These are phyloP conservation scores for Melanotaenia duboulayi DNA, from an alignment of 2,113 vertebrate species.

Conservation along the genomic window DNA sequence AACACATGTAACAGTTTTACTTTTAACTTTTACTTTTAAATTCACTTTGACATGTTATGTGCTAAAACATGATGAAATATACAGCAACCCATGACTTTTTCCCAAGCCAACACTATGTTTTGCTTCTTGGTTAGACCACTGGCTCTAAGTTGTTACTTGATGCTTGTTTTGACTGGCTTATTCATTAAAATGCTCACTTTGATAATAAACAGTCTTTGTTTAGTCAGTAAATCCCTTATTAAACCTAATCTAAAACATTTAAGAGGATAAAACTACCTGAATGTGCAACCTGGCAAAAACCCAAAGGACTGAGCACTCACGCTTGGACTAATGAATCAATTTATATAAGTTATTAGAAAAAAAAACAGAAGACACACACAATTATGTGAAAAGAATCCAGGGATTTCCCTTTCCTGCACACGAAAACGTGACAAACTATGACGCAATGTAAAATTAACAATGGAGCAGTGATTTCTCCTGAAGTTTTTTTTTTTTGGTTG, in stretches of 20 bases:
- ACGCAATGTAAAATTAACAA: slow-evolving; percentile 37
- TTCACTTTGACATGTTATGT: slow-evolving; percentile 12
- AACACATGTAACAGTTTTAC: slow-evolving; percentile 5
- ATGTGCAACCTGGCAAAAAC: slow-evolving; percentile 30
- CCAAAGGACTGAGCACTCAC: slow-evolving; percentile 14
- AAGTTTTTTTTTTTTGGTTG: slow-evolving; percentile 27
- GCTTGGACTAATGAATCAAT: slow-evolving; percentile 38
- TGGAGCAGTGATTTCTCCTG: slow-evolving; percentile 12
- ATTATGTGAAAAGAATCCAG: slow-evolving; percentile 18
- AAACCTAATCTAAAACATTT: slow-evolving; percentile 34
- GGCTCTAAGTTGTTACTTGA: slow-evolving; percentile 31
- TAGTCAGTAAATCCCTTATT: slow-evolving; percentile 22
- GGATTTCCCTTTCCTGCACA: slow-evolving; percentile 17
- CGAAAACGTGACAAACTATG: slow-evolving; percentile 24
- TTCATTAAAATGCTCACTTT: slow-evolving; percentile 22
- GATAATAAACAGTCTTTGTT: slow-evolving; percentile 23
- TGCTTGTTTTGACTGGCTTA: slow-evolving; percentile 43
- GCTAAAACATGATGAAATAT: slow-evolving; percentile 19
- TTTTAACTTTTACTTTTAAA: no score
- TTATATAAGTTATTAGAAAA: slow-evolving; percentile 38
- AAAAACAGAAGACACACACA: slow-evolving; percentile 16
- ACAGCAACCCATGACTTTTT: slow-evolving; percentile 1
- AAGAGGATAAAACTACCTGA: slow-evolving; percentile 24
- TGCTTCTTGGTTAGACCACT: slow-evolving; percentile 7
- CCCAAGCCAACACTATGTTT: slow-evolving; percentile 8